Conservation (phyloP, 2,888 invertebrate genomes). For the Junonia oenone region DNA sequence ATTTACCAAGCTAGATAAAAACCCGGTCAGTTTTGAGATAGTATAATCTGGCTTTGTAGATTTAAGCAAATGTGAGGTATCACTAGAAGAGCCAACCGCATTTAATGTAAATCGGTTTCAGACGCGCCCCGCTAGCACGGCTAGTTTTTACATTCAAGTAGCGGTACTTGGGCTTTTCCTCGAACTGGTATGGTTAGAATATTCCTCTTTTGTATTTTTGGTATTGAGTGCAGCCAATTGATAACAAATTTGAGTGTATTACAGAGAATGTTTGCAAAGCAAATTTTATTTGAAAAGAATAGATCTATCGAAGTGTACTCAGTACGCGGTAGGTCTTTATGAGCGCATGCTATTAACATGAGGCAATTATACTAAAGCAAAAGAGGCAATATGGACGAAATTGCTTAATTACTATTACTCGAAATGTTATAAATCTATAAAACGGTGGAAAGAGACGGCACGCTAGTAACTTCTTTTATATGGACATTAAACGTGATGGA, state of each 20-base stretch:
- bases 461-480: constrained; percentile 68
- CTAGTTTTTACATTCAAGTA: constrained; percentile 71
- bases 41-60: constrained; percentile 38
- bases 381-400: constrained; percentile 1
- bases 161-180: constrained; percentile 68
- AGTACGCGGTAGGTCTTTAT: not conserved
- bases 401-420: constrained; percentile 9
- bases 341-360: not conserved
- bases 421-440: constrained; percentile 35
- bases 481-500: constrained; percentile 77
- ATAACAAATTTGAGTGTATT: constrained; percentile 39
- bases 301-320: not conserved
- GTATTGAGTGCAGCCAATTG: constrained; percentile 59
- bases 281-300: constrained; percentile 11
- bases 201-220: constrained; percentile 59
- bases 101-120: constrained; percentile 74
- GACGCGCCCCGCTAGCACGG: constrained; percentile 52
- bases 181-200: constrained; percentile 52
- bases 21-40: constrained; percentile 34
- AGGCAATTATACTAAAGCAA: not conserved
- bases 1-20: constrained; percentile 21
- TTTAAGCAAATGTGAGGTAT: constrained; percentile 59
- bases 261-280: not conserved
- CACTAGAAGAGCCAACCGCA: constrained; percentile 64
- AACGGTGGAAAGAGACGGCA: constrained; percentile 49